Base-by-base conservation (phyloP, 1,140 invertebrate species). In the Ectropis grisescens region DNA sequence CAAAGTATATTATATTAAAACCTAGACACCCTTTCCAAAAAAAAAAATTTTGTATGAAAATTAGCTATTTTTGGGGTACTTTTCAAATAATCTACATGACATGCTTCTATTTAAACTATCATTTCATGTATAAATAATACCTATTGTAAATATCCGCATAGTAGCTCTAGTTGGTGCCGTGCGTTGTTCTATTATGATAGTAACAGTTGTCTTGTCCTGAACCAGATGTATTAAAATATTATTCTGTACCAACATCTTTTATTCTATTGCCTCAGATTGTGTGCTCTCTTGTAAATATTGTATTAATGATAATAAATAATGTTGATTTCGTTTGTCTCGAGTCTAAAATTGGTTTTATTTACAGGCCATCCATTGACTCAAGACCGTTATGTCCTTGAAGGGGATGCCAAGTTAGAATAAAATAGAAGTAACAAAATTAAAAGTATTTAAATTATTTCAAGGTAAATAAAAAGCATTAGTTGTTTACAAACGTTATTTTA, bases 401-500 rank as follows among this genome's bases (percentile, higher is more conserved):
- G 51, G 59, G 61, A 67, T 56, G 68, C 67, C 67, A 69, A 71
- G 61, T 71, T 74, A 66, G 47, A 66, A 72, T n/a, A 61, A 67
- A 58, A 76, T 70, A 66, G 68, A 67, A 71, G 57, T 74, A 60
- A 70, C 57, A 66, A 62, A n/a, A n/a, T n/a, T n/a, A n/a, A n/a
- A 69, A 76, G 59, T 72, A 72, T 69, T 69, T 78, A 78, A 79
- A 78, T 80, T 80, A 80, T 75, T 80, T 59, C 59, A 69, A 75
- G 16, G 8, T 19, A 19, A 74, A 72, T 62, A 68, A 80, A 74
- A 80, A 52, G 52, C 59, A 58, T 57, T 61, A 61, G 55, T 61
- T 58, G 56, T 52, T 55, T 55, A 36, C 29, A 43, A 39, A 29
- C 47, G 47, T 45, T 55, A 50, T 65, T 65, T 65, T 65, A 65